A percentile compares a stretch with the other conserved stretches of the same genome.
These are phyloP conservation scores for Nomada flava DNA, from an alignment of 2,888 invertebrate genomes.

Conservation along the genomic window DNA sequence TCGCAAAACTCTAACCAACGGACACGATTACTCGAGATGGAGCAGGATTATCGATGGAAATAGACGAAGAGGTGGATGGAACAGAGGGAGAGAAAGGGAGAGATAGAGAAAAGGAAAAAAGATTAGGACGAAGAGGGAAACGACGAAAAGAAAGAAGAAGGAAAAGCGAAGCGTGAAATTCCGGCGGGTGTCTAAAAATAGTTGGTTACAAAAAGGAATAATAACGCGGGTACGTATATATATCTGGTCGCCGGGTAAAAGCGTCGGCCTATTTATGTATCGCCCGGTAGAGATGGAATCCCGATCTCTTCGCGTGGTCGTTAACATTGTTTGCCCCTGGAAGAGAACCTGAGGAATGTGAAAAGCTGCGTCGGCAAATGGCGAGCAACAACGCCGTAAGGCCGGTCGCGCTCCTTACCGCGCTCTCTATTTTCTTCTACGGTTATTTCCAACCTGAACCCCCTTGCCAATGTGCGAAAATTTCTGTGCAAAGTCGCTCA, in stretches of 20 bases:
- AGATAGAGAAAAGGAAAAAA: neutral
- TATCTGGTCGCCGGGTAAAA: constrained; percentile 64
- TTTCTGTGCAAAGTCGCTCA: constrained; percentile 35
- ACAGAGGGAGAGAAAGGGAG: neutral
- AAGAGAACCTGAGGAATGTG: constrained; percentile 71
- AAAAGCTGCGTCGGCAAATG: constrained; percentile 70
- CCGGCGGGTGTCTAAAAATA: constrained; percentile 70
- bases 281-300: constrained; percentile 69
- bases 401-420: constrained; percentile 41
- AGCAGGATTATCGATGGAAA: neutral
- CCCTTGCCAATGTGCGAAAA: constrained; percentile 39
- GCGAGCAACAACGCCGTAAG: constrained; percentile 57
- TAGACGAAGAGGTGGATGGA: neutral
- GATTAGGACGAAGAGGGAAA: constrained; percentile 5
- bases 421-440: constrained; percentile 49
- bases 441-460: constrained; percentile 52
- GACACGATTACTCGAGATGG: too few species aligned
- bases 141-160: constrained; percentile 25
- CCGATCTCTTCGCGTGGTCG: constrained; percentile 71
- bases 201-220: constrained; percentile 67
- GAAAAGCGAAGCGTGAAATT: constrained; percentile 62
- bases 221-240: constrained; percentile 67
- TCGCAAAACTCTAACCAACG: too few species aligned
- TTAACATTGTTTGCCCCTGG: constrained; percentile 75
- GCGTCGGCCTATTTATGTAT: constrained; percentile 72